These are phyloP conservation scores for Zygothrica quintamaculata DNA, from an alignment of 2,888 invertebrate species.

Conservation along the genomic window DNA sequence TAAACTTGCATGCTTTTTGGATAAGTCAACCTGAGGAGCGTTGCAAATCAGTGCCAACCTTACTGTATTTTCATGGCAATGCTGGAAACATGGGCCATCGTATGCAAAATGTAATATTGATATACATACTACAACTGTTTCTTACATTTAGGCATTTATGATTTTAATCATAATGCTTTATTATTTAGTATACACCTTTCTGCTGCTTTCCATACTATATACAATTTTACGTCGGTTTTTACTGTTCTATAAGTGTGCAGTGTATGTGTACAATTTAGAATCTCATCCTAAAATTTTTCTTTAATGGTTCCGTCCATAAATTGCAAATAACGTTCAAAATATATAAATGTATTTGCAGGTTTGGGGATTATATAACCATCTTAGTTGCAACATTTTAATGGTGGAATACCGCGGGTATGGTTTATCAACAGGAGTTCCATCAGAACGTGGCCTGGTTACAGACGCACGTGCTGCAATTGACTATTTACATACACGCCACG, in stretches of 20 bases:
- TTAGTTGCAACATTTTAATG: conserved; percentile 94
- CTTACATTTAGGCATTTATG: no score
- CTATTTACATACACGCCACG: conserved; percentile 91
- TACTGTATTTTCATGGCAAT: conserved; percentile 97
- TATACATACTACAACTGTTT: no score
- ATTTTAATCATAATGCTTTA: no score
- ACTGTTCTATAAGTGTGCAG: no score
- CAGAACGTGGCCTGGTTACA: conserved; percentile 93
- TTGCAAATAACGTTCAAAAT: neutral
- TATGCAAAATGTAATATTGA: conserved; percentile 90
- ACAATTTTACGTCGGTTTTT: no score
- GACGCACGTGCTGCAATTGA: conserved; percentile 95
- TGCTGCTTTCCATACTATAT: no score
- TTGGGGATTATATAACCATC: conserved; percentile 92
- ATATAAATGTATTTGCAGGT: conserved; percentile 72
- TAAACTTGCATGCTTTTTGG: conserved; percentile 92
- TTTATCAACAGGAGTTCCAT: conserved; percentile 93
- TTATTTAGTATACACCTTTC: no score
- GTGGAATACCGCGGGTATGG: conserved; percentile 99
- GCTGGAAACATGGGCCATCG: conserved; percentile 98
- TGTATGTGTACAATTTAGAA: no score
- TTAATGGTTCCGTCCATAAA: no score
- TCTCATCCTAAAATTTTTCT: no score
- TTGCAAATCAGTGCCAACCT: conserved; percentile 90
- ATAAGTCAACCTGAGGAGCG: conserved; percentile 90